Evolutionary conservation across 2,888 invertebrate species (phyloP).

Genomic region (Cephus sareptanus): DNA sequence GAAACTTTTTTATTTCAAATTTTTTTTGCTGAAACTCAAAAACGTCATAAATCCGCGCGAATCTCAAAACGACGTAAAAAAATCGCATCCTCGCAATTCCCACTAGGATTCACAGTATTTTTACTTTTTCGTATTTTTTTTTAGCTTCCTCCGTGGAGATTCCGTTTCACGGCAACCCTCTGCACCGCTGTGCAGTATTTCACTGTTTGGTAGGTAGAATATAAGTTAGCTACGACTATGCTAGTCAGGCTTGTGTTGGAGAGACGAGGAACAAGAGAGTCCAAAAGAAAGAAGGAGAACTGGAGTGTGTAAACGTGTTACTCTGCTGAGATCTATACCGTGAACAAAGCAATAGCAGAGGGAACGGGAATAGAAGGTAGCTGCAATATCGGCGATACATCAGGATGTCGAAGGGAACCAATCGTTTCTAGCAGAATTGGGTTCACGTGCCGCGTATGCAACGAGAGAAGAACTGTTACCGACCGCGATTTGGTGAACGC

Average conservation of each 20-base stretch:
- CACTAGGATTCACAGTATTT: background rate
- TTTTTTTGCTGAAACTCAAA: background rate
- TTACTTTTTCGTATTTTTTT: background rate
- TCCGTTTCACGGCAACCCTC: background rate
- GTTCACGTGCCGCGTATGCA: slow-evolving; percentile 47
- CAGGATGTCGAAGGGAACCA: slow-evolving; percentile 54
- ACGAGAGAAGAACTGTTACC: slow-evolving; percentile 53
- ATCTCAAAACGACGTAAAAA: background rate
- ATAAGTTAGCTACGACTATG: background rate
- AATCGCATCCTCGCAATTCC: background rate
- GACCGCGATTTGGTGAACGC: slow-evolving; percentile 55
- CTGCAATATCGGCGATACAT: slow-evolving; percentile 60
- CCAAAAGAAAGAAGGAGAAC: background rate
- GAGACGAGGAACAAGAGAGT: background rate
- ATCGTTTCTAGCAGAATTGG: slow-evolving; percentile 53
- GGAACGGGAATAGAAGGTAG: slow-evolving; percentile 52
- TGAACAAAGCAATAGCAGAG: slow-evolving; percentile 17
- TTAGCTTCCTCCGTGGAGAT: background rate
- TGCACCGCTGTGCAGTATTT: background rate
- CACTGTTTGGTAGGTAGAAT: background rate
- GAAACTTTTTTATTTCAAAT: background rate
- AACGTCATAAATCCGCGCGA: background rate
- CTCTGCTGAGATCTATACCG: slow-evolving; percentile 14
- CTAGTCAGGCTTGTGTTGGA: background rate
- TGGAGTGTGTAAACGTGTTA: background rate